Conservation (phyloP, 2,113 vertebrate genomes). For the Fukomys damarensis region DNA sequence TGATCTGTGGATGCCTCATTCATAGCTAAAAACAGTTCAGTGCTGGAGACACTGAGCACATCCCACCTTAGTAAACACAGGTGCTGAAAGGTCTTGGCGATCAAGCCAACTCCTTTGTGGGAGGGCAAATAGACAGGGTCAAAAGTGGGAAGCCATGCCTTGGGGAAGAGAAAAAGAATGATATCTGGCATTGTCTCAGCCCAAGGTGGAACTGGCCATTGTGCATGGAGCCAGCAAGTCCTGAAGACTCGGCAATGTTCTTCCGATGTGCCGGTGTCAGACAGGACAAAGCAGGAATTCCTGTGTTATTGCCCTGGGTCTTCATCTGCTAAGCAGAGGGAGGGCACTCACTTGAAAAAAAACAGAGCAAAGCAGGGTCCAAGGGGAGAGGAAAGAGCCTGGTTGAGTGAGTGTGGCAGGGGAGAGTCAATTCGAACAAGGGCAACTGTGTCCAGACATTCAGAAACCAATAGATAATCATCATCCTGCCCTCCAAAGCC, state of each 20-base stretch:
- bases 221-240: fast-evolving
- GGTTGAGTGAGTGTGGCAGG: fast-evolving
- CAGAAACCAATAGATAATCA: not conserved
- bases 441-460: not conserved
- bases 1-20: not conserved
- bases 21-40: not conserved
- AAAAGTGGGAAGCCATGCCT: not conserved
- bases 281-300: not conserved
- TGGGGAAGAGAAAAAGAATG: not conserved
- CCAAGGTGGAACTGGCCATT: too few species aligned
- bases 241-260: fast-evolving
- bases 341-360: not conserved
- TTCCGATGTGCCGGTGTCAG: not conserved
- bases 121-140: not conserved
- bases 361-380: fast-evolving
- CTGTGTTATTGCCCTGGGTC: too few species aligned
- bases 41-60: not conserved
- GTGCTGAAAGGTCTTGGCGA: not conserved
- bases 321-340: not conserved
- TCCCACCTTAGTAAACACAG: not conserved
- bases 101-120: not conserved
- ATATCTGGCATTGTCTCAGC: not conserved
- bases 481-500: not conserved
- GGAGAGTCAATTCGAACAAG: not conserved
- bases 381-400: not conserved